Conservation (phyloP, 2,888 invertebrate genomes). For the Tetranychus truncatus region DNA sequence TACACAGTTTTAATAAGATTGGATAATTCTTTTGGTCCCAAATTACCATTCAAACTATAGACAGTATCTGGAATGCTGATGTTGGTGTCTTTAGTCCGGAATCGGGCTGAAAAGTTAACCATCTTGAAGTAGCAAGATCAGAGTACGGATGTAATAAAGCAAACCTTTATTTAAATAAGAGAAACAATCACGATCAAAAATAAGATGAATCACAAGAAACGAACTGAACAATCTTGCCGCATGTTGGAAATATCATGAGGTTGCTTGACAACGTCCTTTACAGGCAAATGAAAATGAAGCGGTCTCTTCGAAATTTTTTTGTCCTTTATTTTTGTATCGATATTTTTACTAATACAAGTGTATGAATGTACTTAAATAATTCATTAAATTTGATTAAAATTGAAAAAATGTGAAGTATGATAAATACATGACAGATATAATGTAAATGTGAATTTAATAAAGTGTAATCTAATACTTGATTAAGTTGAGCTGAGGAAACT, state of each 20-base stretch:
- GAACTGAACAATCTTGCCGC: neutral
- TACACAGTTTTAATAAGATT: neutral
- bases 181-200: neutral
- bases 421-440: too few species aligned
- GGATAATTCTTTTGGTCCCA: neutral
- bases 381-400: too few species aligned
- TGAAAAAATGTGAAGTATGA: too few species aligned
- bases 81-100: neutral
- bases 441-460: too few species aligned
- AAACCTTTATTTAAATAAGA: neutral
- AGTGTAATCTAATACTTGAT: too few species aligned
- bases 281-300: neutral
- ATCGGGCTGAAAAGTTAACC: neutral
- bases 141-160: neutral
- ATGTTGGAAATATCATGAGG: neutral
- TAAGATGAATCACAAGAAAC: neutral
- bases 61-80: constrained; percentile 7
- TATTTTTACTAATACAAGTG: too few species aligned
- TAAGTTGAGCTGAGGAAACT: too few species aligned
- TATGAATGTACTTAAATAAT: too few species aligned
- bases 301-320: neutral
- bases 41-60: neutral
- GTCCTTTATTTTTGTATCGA: too few species aligned
- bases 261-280: neutral
- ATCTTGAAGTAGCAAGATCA: neutral